Conservation (phyloP, 2,113 vertebrate genomes). For the Ctenomys sociabilis region DNA sequence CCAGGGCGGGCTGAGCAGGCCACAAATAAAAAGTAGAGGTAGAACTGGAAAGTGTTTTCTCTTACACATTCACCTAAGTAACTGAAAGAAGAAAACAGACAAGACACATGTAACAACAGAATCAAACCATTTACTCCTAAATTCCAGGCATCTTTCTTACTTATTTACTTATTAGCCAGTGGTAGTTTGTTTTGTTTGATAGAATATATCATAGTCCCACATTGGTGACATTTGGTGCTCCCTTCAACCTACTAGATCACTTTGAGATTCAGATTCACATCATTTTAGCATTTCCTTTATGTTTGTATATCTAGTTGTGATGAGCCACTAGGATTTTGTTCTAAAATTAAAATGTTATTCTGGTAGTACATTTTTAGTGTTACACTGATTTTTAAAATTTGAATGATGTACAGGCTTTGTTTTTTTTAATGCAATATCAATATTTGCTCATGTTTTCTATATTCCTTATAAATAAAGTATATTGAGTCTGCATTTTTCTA, state of each 20-base stretch:
- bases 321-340: conserved; percentile 64
- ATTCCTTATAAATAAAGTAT: conserved; percentile 85
- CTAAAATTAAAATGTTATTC: conserved; percentile 40
- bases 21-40: not conserved
- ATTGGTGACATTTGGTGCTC: conserved; percentile 70
- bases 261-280: conserved; percentile 71
- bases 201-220: conserved; percentile 28
- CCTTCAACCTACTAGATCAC: conserved; percentile 73
- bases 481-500: conserved; percentile 81
- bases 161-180: conserved; percentile 55
- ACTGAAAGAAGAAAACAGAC: conserved; percentile 49
- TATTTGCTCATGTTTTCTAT: conserved; percentile 85
- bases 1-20: too few species aligned
- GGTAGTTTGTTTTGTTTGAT: conserved; percentile 66
- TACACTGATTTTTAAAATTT: conserved; percentile 79
- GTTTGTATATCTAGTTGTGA: conserved; percentile 70
- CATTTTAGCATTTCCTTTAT: conserved; percentile 67
- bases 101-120: not conserved
- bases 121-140: conserved; percentile 46
- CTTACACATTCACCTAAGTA: conserved; percentile 1
- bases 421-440: conserved; percentile 85
- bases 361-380: conserved; percentile 73
- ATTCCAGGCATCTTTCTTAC: not conserved
- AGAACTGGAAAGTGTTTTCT: conserved; percentile 36
- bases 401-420: conserved; percentile 77